Percentiles rank a stretch among this genome's conserved stretches.
Evolutionary conservation across 2,888 invertebrate species (phyloP).

Genomic region (Eupithecia vulgata): DNA sequence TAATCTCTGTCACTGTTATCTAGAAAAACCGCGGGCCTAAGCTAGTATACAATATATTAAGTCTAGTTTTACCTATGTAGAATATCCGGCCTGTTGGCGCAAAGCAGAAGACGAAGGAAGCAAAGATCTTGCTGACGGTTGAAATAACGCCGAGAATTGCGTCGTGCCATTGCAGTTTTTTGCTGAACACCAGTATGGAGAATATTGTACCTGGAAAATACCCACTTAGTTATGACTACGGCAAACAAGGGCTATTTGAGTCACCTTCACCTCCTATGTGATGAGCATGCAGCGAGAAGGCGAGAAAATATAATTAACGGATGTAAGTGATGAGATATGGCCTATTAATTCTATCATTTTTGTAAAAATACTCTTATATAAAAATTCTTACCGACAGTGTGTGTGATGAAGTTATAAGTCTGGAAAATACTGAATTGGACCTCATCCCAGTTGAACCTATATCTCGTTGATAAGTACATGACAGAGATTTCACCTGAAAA

Average conservation of each 20-base stretch:
- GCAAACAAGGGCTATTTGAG: too few relatives aligned
- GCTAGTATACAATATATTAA: neutral
- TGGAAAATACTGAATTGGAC: constrained; percentile 75
- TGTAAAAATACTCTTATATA: neutral
- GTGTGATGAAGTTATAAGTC: constrained; percentile 71
- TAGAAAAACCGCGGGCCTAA: neutral
- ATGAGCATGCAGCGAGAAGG: too few relatives aligned
- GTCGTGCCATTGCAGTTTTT: constrained; percentile 45
- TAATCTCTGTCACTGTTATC: too few relatives aligned
- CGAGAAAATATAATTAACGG: too few relatives aligned
- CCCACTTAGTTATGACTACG: neutral
- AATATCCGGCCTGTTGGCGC: constrained; percentile 85
- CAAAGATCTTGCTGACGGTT: constrained; percentile 62
- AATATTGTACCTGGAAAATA: constrained; percentile 44
- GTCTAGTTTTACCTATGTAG: constrained; percentile 22
- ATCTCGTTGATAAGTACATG: constrained; percentile 72
- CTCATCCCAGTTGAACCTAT: constrained; percentile 78
- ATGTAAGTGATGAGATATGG: too few relatives aligned
- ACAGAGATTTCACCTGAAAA: constrained; percentile 73
- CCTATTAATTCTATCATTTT: neutral
- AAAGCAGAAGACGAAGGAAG: constrained; percentile 91
- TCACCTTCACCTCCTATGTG: too few relatives aligned
- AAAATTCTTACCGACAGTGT: constrained; percentile 53
- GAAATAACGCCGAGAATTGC: constrained; percentile 44
- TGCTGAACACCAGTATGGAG: constrained; percentile 44